Evolutionary conservation across 2,113 vertebrate species (phyloP).

Genomic region (Corythornis vintsioides): DNA sequence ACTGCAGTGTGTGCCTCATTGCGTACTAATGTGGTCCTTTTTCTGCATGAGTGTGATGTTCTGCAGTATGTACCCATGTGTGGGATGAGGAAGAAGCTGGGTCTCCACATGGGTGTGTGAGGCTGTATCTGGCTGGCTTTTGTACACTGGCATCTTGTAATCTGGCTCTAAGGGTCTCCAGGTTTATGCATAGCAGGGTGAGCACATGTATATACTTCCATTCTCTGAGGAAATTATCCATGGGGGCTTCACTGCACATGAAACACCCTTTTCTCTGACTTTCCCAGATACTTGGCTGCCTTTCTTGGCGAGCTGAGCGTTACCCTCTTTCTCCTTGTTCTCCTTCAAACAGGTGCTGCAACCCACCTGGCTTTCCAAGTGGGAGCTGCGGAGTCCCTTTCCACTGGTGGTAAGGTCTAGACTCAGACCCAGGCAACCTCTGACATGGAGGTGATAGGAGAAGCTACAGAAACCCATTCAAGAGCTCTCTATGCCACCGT

Average conservation of each 20-base stretch:
- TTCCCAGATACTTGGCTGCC: neutral
- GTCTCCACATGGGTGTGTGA: fast-evolving
- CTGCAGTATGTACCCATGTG: fast-evolving
- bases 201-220: fast-evolving
- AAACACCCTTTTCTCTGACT: neutral
- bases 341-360: neutral
- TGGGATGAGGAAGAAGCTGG: neutral
- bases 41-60: neutral
- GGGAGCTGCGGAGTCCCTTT: neutral
- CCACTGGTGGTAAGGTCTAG: neutral
- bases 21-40: neutral
- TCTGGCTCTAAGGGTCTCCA: neutral
- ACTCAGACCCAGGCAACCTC: neutral
- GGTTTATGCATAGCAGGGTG: neutral
- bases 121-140: neutral
- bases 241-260: neutral
- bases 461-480: neutral
- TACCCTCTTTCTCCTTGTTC: neutral
- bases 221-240: neutral
- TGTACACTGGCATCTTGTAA: neutral
- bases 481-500: neutral
- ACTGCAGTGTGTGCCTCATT: neutral
- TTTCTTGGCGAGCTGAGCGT: neutral
- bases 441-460: neutral
- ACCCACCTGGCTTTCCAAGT: neutral